Evolutionary conservation across 2,888 invertebrate genomes (phyloP), one percentile per base, ranked within the genome.

Genomic region (Amiota minor): DNA sequence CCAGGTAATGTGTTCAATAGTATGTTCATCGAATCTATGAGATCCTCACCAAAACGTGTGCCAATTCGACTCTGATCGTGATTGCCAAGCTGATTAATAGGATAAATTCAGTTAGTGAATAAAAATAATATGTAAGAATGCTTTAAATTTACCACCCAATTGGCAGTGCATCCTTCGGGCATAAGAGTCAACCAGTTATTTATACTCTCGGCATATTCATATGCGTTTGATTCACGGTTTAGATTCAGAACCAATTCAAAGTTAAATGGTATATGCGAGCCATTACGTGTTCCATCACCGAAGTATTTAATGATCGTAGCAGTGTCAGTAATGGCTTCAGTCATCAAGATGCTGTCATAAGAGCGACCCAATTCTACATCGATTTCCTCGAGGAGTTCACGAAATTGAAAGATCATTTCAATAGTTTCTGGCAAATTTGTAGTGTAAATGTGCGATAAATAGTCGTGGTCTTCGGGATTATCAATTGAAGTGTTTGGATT

Each of bases 11-110:
- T 91, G 81, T 95, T 90, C 3, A 93, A 90, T 67, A 98, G 87
- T 93, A 97, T 95, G 83, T 96, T 95, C 78, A 96, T 91, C 20
- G 93, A 93, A 88, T 97, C 96, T 0, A 93, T 92, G 79, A 94
- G 91, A 73, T 93, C 92, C 0, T 90, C 89, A 1, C 94, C 95
- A 76, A 93, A 92, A 75, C 96, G 92, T 0, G 93, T 91, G 0
- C 93, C 94, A 11, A 93, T 91, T 78, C 96, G 91, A 67, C 88
- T 91, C 18, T 92, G 92, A 84, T 96, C 96, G 78, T 96, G 96
- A 86, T 96, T 96, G 20, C 96, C 96, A 83, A 95, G 70, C 93
- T 53, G 35, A 14, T 11, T 11, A 53, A 20, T 3, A 14, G 59
- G 61, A 56, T 23, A 12, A 9, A 1, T 18, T 2, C 14, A 61